These are phyloP conservation scores for Pipra filicauda DNA, from an alignment of 2,113 vertebrate species.

Conservation along the genomic window DNA sequence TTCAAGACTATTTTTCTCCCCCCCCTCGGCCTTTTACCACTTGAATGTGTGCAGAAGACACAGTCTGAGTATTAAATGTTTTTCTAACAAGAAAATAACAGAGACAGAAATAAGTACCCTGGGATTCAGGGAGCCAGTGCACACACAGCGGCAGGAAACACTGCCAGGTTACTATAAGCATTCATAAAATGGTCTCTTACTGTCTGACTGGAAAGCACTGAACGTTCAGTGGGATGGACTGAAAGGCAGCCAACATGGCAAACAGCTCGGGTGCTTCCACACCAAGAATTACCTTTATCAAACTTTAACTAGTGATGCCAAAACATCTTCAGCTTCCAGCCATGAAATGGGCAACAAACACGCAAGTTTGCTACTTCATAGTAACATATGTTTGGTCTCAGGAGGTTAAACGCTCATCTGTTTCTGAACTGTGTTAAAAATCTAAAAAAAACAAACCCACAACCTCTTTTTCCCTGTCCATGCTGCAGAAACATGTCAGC, in stretches of 20 bases:
- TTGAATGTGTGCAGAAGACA: not conserved
- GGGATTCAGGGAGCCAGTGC: not conserved
- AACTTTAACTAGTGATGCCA: not conserved
- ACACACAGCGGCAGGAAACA: not conserved
- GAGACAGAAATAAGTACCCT: not conserved
- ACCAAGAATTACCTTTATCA: not conserved
- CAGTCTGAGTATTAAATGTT: not conserved
- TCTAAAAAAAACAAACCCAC: accelerated
- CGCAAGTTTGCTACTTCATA: not conserved
- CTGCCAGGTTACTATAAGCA: not conserved
- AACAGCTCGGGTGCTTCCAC: not conserved
- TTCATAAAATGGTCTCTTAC: not conserved
- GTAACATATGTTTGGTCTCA: not conserved
- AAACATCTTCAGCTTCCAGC: constrained; percentile 19
- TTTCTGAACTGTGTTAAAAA: not conserved
- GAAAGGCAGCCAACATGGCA: not conserved
- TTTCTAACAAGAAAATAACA: not conserved
- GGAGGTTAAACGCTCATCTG: not conserved
- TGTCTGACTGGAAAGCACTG: not conserved
- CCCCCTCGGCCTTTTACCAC: not conserved
- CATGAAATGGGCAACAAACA: not conserved
- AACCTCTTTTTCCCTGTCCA: not conserved
- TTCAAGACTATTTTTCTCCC: accelerated
- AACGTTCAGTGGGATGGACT: not conserved
- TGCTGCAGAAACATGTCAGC: not conserved